phyloP scores from a whole-genome alignment of 2,797 vertebrate genomes.

The Erethizon dorsatum region DNA sequence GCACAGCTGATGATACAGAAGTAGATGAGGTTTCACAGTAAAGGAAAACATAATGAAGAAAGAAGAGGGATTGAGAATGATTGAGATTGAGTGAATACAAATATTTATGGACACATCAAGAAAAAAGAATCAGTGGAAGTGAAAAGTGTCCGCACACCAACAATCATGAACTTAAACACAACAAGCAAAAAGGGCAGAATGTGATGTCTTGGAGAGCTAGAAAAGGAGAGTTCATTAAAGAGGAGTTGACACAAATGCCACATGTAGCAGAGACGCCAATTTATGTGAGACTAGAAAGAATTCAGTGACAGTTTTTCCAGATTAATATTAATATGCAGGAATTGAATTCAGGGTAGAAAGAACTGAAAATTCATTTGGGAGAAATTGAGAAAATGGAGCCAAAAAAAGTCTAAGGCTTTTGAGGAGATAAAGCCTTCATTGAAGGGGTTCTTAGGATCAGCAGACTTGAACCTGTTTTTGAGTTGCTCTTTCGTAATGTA shows the following conservation, averaged over 20 bases:
- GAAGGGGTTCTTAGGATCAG: not conserved
- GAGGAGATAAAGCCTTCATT: not conserved
- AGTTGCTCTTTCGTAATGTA: not conserved
- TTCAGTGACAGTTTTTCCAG: not conserved
- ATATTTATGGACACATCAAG: not conserved
- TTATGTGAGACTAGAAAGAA: not conserved
- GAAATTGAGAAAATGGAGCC: not conserved
- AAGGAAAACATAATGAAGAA: not conserved
- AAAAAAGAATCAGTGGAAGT: not conserved
- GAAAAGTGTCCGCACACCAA: not conserved
- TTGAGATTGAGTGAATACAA: not conserved
- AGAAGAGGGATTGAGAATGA: not conserved
- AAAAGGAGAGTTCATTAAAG: not conserved
- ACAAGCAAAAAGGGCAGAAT: not conserved
- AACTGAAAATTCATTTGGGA: not conserved
- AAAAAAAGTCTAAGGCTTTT: not conserved
- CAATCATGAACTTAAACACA: not conserved
- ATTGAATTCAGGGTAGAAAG: not conserved
- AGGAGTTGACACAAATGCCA: not conserved
- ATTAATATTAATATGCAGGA: not conserved
- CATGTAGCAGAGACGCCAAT: not conserved
- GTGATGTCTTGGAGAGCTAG: not conserved
- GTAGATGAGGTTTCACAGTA: not conserved
- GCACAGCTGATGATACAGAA: not conserved
- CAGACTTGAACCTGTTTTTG: not conserved